These are phyloP conservation scores for Lasioglossum baleicum DNA, from an alignment of 1,140 invertebrate species.

Conservation along the genomic window DNA sequence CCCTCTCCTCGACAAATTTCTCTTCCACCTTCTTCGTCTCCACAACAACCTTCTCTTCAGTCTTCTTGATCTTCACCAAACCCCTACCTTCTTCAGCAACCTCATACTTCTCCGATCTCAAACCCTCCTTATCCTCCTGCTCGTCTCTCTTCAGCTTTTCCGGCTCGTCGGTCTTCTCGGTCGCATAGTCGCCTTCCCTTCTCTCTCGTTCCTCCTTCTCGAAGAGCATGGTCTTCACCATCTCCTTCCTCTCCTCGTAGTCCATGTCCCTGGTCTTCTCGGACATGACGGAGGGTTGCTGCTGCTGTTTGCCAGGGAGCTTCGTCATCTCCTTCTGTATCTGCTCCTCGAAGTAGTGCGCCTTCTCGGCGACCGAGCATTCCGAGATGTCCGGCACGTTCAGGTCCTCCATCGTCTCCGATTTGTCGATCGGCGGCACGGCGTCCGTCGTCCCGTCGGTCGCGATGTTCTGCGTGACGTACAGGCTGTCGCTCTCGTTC, in stretches of 20 bases:
- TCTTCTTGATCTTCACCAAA: no score
- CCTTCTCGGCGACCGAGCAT: constrained; percentile 78
- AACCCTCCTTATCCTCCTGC: no score
- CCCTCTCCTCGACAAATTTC: no score
- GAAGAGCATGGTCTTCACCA: no score
- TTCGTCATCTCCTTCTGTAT: constrained; percentile 75
- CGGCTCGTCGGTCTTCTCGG: constrained; percentile 37
- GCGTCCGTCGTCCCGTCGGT: constrained; percentile 62
- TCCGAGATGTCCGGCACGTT: constrained; percentile 77
- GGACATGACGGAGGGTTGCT: constrained; percentile 38
- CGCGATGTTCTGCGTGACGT: constrained; percentile 66
- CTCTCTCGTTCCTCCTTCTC: constrained; percentile 10
- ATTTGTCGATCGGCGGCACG: constrained; percentile 60
- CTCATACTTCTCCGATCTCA: no score
- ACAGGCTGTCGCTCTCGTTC: constrained; percentile 76
- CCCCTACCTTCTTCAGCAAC: no score
- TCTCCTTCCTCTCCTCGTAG: no score
- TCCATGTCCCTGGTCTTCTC: constrained; percentile 2
- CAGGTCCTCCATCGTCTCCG: constrained; percentile 71
- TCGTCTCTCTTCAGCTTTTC: constrained; percentile 6
- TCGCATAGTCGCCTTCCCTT: constrained; percentile 16
- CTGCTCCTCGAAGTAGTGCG: constrained; percentile 78
- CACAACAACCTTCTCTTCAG: no score
- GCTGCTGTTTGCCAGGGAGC: constrained; percentile 26
- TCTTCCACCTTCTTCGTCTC: no score